These are phyloP conservation scores for Bujurquina vittata DNA, from an alignment of 2,113 vertebrate species.

Conservation along the genomic window DNA sequence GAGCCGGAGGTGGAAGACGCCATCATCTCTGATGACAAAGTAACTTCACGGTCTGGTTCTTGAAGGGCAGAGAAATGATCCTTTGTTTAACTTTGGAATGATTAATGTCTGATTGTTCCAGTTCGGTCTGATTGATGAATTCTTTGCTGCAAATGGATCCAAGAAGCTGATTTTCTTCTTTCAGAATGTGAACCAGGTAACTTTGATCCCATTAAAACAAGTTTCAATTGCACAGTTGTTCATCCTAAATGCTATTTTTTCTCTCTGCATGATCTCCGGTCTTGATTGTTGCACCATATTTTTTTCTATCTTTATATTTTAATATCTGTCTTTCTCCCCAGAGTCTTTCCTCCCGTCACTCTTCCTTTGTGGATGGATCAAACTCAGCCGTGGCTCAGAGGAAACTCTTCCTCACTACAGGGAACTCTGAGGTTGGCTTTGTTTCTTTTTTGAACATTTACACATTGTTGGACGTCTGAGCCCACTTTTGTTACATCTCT, in stretches of 20 bases:
- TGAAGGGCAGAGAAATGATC: fast-evolving
- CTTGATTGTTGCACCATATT: not conserved
- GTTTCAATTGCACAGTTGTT: not conserved
- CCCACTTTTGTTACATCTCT: no score
- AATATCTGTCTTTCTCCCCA: not conserved
- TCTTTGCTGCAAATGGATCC: conserved; percentile 81
- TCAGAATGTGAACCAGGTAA: conserved; percentile 80
- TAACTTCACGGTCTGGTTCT: conserved; percentile 12
- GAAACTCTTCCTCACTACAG: conserved; percentile 83
- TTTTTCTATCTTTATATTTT: not conserved
- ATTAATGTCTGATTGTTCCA: conserved; percentile 37
- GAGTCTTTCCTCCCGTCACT: conserved; percentile 30
- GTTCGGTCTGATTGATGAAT: conserved; percentile 82
- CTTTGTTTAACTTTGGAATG: fast-evolving
- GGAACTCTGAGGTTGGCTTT: conserved; percentile 78
- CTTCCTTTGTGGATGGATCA: conserved; percentile 49
- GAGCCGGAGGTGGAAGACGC: conserved; percentile 81
- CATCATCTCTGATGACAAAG: conserved; percentile 83
- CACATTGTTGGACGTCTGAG: no score
- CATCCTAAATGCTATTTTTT: not conserved
- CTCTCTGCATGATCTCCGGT: not conserved
- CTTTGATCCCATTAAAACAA: not conserved
- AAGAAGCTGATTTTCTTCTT: conserved; percentile 86
- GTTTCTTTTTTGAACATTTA: no score
- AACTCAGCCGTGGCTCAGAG: conserved; percentile 64